Evolutionary conservation across 1,140 invertebrate species (phyloP), one percentile per base, ranked within the genome.

Genomic region (Rhyzopertha dominica): DNA sequence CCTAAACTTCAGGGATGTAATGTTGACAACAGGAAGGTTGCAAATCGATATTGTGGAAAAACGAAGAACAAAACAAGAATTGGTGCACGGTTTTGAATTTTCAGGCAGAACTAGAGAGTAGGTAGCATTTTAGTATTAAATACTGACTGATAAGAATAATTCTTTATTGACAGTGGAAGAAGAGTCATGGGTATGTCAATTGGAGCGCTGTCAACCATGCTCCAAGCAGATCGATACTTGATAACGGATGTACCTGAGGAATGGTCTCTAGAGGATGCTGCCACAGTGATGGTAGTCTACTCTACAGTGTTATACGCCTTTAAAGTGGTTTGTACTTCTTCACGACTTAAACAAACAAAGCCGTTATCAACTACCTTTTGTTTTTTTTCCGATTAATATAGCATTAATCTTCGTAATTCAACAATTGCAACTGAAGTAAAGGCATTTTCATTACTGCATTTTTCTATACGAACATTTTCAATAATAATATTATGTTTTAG

Each of bases 241-340:
- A 54, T 79, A 8, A 93, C 88, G 89, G 59, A 77, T 2, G 72
- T 95, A n/a, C 91, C 92, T 4, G 76, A 87, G 0, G 59, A 77
- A 4, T 95, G 90, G 91, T 77, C 75, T 5, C 49, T 78, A 10
- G 73, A 73, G 40, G 74, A 81, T 39, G 79, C 78, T 22, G 73
- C 72, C 2, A 77, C 77, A 7, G 72, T 82, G 10, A 78, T 79
- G 24, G 32, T 68, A 3, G 41, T 65, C n/a, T 70, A 69, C 43
- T 31, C 23, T 10, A 48, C 46, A 8, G 46, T 48, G 19, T 19
- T 47, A 1, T 47, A 47, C 18, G 44, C 25, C 8, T 32, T 47
- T n/a, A n/a, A n/a, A n/a, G n/a, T n/a, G n/a, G n/a, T n/a, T n/a
- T n/a, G n/a, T n/a, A n/a, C n/a, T n/a, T n/a, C n/a, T n/a, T n/a